Base-by-base conservation (phyloP, 1,140 invertebrate species). In the Megathymus violae region DNA sequence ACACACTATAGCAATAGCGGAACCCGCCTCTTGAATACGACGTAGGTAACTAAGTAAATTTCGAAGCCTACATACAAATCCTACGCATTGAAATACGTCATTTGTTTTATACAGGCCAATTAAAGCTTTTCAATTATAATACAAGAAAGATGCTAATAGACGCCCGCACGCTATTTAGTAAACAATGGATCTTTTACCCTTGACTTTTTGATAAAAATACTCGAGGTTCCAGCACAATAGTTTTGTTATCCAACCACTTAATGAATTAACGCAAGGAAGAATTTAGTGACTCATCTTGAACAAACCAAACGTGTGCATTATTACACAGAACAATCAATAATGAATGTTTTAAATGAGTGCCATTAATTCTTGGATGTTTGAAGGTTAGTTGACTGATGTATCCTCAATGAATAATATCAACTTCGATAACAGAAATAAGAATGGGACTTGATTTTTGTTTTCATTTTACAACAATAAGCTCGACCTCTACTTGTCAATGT, bases 121-220 rank as follows among this genome's bases (percentile, higher is more conserved):
- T 77, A 80, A 46, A 71, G 61, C 62, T 50, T 19, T 60, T 19
- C 59, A 15, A 56, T 66, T 69, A 66, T 52, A 48, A 69, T 59
- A 58, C n/a, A 58, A 63, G 48, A 70, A 65, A 58, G 52, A 68
- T 69, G 43, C 46, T 52, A 56, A 64, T 69, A 44, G 27, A 69
- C 71, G 70, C 73, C 66, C 59, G 68, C 70, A 58, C 46, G 51
- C 44, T 50, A 34, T 73, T 78, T 71, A 58, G 69, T 76, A 84
- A 82, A 89, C 80, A 89, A 89, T 85, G 67, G 47, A 31, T 38
- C 14, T 67, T 64, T 66, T 63, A 62, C 62, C 86, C 86, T 85
- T 88, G 85, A 82, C 74, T n/a, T 82, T 85, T 86, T 46, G 62
- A 59, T 64, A 66, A 58, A 71, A 68, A 65, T 38, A 60, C 62